Percentiles rank a stretch among this genome's conserved stretches.
These are phyloP conservation scores for Isoperla grammatica DNA, from an alignment of 2,888 invertebrate species.

Conservation along the genomic window DNA sequence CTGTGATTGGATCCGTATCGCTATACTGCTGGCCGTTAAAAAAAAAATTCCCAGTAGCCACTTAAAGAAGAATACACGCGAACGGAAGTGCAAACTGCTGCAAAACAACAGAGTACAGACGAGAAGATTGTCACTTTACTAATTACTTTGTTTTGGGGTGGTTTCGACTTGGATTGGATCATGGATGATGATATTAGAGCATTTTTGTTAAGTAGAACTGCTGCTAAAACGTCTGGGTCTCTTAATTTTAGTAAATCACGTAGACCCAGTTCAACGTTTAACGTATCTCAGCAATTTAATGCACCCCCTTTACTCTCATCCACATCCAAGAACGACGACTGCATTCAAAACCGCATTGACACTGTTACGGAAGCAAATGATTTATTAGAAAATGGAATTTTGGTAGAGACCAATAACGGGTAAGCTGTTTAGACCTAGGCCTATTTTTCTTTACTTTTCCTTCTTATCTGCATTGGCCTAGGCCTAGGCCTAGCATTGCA, in stretches of 20 bases:
- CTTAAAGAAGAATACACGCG: no score
- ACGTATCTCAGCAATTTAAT: conserved; percentile 21
- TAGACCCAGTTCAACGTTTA: conserved; percentile 1
- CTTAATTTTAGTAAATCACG: not conserved
- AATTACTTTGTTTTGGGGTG: no score
- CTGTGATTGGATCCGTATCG: no score
- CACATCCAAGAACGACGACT: conserved; percentile 1
- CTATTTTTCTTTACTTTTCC: no score
- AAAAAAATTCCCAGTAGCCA: no score
- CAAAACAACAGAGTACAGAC: no score
- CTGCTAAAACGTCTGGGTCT: not conserved
- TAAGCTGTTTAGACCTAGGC: conserved; percentile 33
- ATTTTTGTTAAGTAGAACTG: conserved; percentile 17
- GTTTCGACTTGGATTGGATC: not conserved
- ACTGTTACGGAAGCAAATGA: conserved; percentile 42
- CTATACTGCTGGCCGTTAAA: no score
- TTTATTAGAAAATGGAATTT: conserved; percentile 45
- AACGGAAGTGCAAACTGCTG: no score
- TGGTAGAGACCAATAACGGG: conserved; percentile 46
- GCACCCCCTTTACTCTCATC: conserved; percentile 19
- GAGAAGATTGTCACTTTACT: no score
- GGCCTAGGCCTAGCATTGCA: conserved; percentile 24
- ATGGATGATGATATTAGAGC: conserved; percentile 26
- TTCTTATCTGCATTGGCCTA: no score
- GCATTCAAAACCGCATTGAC: conserved; percentile 20